Evolutionary conservation across 2,888 invertebrate genomes (phyloP).

Genomic region (Habroteleia sp.): DNA sequence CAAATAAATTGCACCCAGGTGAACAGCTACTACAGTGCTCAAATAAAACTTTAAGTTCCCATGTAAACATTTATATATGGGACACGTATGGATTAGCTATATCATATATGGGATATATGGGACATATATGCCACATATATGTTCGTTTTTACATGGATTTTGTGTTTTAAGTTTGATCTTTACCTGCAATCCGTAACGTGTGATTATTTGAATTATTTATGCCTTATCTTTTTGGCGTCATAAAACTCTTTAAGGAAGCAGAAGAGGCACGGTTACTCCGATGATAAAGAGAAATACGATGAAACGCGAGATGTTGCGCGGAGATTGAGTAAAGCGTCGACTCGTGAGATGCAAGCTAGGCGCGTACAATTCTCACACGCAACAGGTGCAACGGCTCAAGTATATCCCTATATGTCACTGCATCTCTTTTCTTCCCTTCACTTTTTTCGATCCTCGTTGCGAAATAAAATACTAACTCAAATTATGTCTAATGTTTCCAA

Average conservation of each 20-base stretch:
- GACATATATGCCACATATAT: too few relatives aligned
- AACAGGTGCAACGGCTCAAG: constrained; percentile 66
- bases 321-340: constrained; percentile 40
- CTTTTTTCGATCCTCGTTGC: constrained; percentile 9
- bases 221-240: not conserved
- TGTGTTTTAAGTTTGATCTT: too few relatives aligned
- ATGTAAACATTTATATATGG: too few relatives aligned
- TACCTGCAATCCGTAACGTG: too few relatives aligned
- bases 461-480: constrained; percentile 30
- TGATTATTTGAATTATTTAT: not conserved
- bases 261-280: constrained; percentile 22
- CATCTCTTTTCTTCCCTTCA: constrained; percentile 16
- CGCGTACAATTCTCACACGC: constrained; percentile 52
- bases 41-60: too few relatives aligned
- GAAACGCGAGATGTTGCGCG: constrained; percentile 38
- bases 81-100: too few relatives aligned
- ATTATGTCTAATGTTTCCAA: not conserved
- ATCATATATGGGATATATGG: too few relatives aligned
- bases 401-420: constrained; percentile 44
- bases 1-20: too few relatives aligned
- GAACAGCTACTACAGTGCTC: too few relatives aligned
- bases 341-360: constrained; percentile 42
- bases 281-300: constrained; percentile 36
- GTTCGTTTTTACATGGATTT: too few relatives aligned
- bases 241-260: too few relatives aligned